Evolutionary conservation across 2,888 invertebrate genomes (phyloP), one percentile per base, ranked within the genome.

Genomic region (Conistra vaccinii): DNA sequence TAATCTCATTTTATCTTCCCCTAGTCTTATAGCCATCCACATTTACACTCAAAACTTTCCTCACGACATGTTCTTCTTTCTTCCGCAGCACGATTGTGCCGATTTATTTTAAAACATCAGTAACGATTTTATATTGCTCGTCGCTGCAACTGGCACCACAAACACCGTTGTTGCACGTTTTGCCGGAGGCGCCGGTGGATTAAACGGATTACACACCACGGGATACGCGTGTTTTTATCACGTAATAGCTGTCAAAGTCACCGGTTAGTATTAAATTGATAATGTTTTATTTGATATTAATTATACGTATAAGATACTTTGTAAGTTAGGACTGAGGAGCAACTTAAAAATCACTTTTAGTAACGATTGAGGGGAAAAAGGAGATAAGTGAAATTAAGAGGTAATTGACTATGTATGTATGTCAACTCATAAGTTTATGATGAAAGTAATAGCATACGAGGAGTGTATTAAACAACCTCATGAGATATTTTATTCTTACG

Each of bases 121-220:
- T 7, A 45, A 45, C 1, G 45, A 7, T 62, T 10, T 26, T 23
- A 55, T 7, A 57, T 53, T 0, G 71, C 32, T 60, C 10, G 23
- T 61, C 92, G 92, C 92, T 90, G 17, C 26, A 63, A 92, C 51
- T 87, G 72, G 63, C 65, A 69, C 89, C 87, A 57, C 81, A 72
- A 80, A 45, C 78, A 68, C 55, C 69, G 71, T 86, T 74, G 81
- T 86, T 78, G 89, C 93, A 93, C 93, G 93, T 93, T 87, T 85
- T 85, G 91, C 94, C 90, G 85, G 89, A 86, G 93, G 94, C 93
- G 90, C 87, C 84, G 89, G 86, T 83, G 91, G 92, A 92, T 94
- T 94, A 94, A 95, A 89, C 92, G 91, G 92, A 94, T 94, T 95
- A 93, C 89, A 90, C 89, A 90, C 92, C 89, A 90, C 90, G 90